Evolutionary conservation across 1,140 invertebrate species (phyloP), one percentile per base, ranked within the genome.

Genomic region (Rhynchophorus ferrugineus): DNA sequence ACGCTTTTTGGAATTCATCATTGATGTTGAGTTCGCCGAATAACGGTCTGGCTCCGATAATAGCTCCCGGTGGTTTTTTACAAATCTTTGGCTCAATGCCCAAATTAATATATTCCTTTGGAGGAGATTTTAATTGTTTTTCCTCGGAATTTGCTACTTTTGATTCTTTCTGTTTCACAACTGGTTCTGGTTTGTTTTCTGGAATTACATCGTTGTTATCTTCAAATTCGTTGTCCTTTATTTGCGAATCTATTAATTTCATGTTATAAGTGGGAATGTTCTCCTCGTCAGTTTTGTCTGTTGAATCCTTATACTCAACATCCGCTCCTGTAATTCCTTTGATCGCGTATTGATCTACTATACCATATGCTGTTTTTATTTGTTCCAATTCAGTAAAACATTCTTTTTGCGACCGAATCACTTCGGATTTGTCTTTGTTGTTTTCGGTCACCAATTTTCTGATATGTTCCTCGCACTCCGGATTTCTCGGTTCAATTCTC

Each of bases 31-130:
- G 14, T 56, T 64, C 61, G 0, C 68, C 65, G 52, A 69, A 70
- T 11, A 72, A 42, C 1, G 70, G 69, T 45, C 65, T 59, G 1
- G 69, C 69, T 8, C 70, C 70, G 20, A 66, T 65, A 3, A 72
- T 64, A 6, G 65, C 54, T 49, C 65, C 61, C 5, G 68, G 69
- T 6, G 69, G 61, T 60, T 69, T 71, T 56, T 59, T 66, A 47
- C 57, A 65, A 18, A 34, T 56, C 59, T 59, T 50, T 36, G 54
- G 49, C 44, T 60, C 54, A 11, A 57, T 45, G 20, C 52, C 55
- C 13, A 56, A 43, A 21, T 52, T 44, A 8, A 51, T 36, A 3
- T 53, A 43, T 9, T 51, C 48, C 56, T 56, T 54, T 41, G 44
- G 33, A 37, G 44, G 18, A 34, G 41, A 51, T 43, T 37, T 21